Evolutionary conservation across 1,140 invertebrate genomes (phyloP).

Genomic region (Eciton burchellii): DNA sequence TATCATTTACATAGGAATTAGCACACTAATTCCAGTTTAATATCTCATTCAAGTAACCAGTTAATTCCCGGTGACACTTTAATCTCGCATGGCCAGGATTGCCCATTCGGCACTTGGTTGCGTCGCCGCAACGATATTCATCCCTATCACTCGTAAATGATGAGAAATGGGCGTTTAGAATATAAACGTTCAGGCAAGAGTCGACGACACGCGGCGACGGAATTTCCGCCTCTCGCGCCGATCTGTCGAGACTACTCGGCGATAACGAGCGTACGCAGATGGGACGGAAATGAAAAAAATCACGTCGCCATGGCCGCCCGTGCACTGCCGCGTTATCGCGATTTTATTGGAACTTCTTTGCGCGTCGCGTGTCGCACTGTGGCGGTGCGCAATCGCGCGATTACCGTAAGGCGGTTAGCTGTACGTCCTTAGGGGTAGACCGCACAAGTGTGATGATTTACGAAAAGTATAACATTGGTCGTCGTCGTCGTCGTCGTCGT

Average conservation of each 20-base stretch:
- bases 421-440: background rate
- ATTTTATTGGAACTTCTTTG: constrained; percentile 52
- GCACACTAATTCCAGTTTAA: background rate
- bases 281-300: background rate
- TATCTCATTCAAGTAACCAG: background rate
- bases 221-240: constrained; percentile 5
- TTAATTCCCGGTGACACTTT: constrained; percentile 1
- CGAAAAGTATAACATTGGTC: constrained; percentile 43
- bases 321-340: background rate
- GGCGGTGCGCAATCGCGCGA: constrained; percentile 7
- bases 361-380: constrained; percentile 25
- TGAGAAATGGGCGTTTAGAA: background rate
- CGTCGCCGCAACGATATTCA: background rate
- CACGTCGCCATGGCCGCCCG: background rate
- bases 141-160: background rate
- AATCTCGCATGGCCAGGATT: background rate
- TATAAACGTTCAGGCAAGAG: background rate
- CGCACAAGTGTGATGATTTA: constrained; percentile 39
- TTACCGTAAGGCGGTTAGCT: constrained; percentile 7
- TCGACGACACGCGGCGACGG: background rate
- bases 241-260: background rate
- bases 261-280: background rate
- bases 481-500: too few species aligned
- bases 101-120: background rate
- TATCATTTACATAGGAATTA: background rate